phyloP scores from a whole-genome alignment of 2,888 invertebrate species.

The Amiota mariae region DNA sequence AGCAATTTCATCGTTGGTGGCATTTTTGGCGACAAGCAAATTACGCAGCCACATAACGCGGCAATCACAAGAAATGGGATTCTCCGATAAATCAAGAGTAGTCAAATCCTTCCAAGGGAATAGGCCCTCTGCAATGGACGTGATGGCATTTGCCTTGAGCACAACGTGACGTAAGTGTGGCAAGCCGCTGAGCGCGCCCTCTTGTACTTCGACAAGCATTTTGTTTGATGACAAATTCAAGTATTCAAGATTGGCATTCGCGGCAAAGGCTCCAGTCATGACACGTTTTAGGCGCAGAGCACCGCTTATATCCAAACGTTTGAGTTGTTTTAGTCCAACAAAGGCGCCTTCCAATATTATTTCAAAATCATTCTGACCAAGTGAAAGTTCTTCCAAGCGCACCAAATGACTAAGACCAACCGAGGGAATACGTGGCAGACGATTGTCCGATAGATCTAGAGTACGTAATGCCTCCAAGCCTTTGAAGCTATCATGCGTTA shows the following conservation, averaged over 20 bases:
- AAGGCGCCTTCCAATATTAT: slow-evolving; percentile 83
- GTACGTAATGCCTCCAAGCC: slow-evolving; percentile 84
- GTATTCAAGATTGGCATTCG: slow-evolving; percentile 87
- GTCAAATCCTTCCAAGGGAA: slow-evolving; percentile 86
- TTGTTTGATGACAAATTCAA: slow-evolving; percentile 86
- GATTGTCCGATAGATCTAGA: slow-evolving; percentile 86
- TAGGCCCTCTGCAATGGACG: slow-evolving; percentile 83
- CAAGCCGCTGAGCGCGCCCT: slow-evolving; percentile 86
- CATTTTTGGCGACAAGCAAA: slow-evolving; percentile 75
- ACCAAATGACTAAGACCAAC: slow-evolving; percentile 81
- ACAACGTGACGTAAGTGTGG: slow-evolving; percentile 86
- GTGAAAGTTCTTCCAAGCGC: slow-evolving; percentile 85
- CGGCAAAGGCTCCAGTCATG: slow-evolving; percentile 85
- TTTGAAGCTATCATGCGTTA: slow-evolving; percentile 84
- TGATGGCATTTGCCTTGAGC: slow-evolving; percentile 85
- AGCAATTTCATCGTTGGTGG: slow-evolving; percentile 67
- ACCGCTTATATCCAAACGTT: slow-evolving; percentile 85
- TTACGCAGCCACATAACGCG: slow-evolving; percentile 86
- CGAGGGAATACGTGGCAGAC: slow-evolving; percentile 83
- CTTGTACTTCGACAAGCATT: slow-evolving; percentile 82
- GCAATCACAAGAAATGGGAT: slow-evolving; percentile 87
- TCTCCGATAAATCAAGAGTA: slow-evolving; percentile 85
- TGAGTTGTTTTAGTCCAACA: slow-evolving; percentile 84
- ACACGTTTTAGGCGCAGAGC: slow-evolving; percentile 83
- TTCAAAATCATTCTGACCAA: slow-evolving; percentile 88